Conservation (phyloP, 2,888 invertebrate genomes). For the Altica lythri region DNA sequence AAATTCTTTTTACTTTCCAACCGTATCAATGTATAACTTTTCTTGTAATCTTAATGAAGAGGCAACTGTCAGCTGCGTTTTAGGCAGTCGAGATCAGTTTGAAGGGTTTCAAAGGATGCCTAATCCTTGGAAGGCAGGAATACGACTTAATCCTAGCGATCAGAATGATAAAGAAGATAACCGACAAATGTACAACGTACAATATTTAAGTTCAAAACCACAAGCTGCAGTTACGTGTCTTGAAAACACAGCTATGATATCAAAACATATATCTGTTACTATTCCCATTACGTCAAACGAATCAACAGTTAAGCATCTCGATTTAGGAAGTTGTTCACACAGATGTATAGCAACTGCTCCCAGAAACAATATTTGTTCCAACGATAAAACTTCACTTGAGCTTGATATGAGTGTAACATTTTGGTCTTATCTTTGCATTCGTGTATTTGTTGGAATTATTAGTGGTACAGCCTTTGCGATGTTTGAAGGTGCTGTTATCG, state of each 20-base stretch:
- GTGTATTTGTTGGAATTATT: slow-evolving; percentile 68
- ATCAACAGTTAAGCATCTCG: slow-evolving; percentile 51
- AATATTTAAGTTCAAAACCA: slow-evolving; percentile 36
- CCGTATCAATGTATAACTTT: slow-evolving; percentile 60
- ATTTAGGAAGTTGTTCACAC: slow-evolving; percentile 61
- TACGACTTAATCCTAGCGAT: slow-evolving; percentile 29
- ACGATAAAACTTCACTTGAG: slow-evolving; percentile 64
- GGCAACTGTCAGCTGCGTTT: slow-evolving; percentile 33
- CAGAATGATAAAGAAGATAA: slow-evolving; percentile 44
- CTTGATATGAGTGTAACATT: slow-evolving; percentile 70
- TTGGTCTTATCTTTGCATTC: slow-evolving; percentile 71
- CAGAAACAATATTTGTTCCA: slow-evolving; percentile 64
- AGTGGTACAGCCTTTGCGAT: slow-evolving; percentile 78
- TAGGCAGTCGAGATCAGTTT: slow-evolving; percentile 39
- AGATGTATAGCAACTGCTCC: slow-evolving; percentile 66
- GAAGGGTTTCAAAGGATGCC: slow-evolving; percentile 28
- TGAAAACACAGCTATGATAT: slow-evolving; percentile 53
- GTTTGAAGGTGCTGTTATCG: slow-evolving; percentile 81
- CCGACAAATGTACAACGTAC: slow-evolving; percentile 37
- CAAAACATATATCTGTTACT: slow-evolving; percentile 53
- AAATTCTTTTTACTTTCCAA: slow-evolving; percentile 66
- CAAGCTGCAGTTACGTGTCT: slow-evolving; percentile 39
- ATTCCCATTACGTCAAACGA: slow-evolving; percentile 56
- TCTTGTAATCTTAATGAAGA: slow-evolving; percentile 42
- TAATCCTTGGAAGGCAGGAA: slow-evolving; percentile 32